Conservation (phyloP, 2,888 invertebrate genomes). For the Ephialtes manifestator region DNA sequence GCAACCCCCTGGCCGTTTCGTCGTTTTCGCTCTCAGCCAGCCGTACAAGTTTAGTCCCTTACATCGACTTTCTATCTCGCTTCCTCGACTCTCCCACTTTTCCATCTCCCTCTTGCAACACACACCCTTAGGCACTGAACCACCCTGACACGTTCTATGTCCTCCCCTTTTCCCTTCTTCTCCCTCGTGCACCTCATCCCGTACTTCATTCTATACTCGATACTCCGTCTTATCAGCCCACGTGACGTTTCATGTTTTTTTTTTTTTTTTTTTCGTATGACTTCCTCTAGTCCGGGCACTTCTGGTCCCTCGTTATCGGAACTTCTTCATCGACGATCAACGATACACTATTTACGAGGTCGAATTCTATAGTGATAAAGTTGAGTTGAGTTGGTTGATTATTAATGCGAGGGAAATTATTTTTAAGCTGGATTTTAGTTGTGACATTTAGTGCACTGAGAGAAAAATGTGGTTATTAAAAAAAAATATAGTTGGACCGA, state of each 20-base stretch:
- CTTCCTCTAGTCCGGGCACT: conserved; percentile 1
- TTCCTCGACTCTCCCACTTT: conserved; percentile 35
- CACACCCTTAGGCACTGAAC: conserved; percentile 33
- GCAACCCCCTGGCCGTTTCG: conserved; percentile 65
- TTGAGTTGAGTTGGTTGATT: background rate
- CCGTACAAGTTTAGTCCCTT: conserved; percentile 66
- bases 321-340: conserved; percentile 25
- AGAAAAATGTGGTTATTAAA: too few species aligned
- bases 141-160: conserved; percentile 33
- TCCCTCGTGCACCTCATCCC: background rate
- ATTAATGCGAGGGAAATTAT: background rate
- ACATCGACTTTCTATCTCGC: conserved; percentile 46
- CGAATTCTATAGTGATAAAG: background rate
- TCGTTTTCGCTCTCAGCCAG: conserved; percentile 64
- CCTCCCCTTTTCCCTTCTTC: conserved; percentile 4
- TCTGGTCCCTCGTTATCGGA: conserved; percentile 13
- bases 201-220: conserved; percentile 38
- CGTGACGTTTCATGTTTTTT: conserved; percentile 41
- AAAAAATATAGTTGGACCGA: too few species aligned
- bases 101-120: conserved; percentile 24
- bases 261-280: background rate
- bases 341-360: conserved; percentile 27
- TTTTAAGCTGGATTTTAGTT: too few species aligned
- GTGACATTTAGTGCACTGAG: too few species aligned
- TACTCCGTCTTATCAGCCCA: conserved; percentile 50